A percentile compares a stretch with the other conserved stretches of the same genome.
Evolutionary conservation across 2,113 vertebrate species (phyloP).

Genomic region (Psilopogon haemacephalus): DNA sequence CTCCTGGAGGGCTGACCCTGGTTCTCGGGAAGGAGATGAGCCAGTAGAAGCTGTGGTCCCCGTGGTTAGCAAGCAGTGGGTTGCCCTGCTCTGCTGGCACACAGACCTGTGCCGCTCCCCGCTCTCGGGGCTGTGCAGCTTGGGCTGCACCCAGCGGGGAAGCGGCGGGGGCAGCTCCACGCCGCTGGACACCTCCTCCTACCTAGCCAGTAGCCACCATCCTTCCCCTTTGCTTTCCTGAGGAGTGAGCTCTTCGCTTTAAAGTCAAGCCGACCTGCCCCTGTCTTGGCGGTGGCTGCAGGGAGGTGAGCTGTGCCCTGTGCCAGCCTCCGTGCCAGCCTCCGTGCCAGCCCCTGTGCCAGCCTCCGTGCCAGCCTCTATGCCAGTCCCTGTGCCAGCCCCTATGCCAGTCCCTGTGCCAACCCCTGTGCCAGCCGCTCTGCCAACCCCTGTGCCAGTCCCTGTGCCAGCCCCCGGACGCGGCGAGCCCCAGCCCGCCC

Average conservation of each 20-base stretch:
- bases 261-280: background rate
- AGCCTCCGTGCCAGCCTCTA: no score
- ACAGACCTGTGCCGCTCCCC: background rate
- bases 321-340: no score
- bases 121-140: fast-evolving
- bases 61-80: fast-evolving
- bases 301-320: fast-evolving
- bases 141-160: fast-evolving
- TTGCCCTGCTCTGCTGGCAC: background rate
- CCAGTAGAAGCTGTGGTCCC: background rate
- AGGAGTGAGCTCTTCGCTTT: background rate
- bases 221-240: background rate
- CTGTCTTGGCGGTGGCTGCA: no score
- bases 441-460: no score
- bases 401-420: no score
- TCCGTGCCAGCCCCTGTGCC: no score
- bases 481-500: no score
- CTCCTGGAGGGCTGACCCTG: background rate
- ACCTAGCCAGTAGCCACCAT: background rate
- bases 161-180: fast-evolving
- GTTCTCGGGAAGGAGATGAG: fast-evolving
- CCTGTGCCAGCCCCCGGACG: no score
- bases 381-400: no score
- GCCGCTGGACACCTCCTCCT: background rate
- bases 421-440: fast-evolving